These are phyloP conservation scores for Tetanocera ferruginea DNA, from an alignment of 2,888 invertebrate genomes.

Conservation along the genomic window DNA sequence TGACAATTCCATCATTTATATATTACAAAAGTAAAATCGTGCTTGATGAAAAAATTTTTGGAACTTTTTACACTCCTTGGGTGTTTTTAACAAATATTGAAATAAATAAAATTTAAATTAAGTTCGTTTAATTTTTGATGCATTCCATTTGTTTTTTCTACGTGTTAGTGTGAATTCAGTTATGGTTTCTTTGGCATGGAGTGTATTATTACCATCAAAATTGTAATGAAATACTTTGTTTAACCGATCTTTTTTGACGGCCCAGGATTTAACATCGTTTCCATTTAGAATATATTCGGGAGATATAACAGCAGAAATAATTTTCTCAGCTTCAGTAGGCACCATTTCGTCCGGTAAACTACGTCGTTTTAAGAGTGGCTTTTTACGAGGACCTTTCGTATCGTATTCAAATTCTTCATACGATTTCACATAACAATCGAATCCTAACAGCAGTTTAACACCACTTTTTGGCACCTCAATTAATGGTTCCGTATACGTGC, in stretches of 20 bases:
- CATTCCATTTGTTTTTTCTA: constrained; percentile 59
- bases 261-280: constrained; percentile 55
- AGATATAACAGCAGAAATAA: constrained; percentile 49
- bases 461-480: constrained; percentile 42
- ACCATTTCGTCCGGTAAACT: constrained; percentile 31
- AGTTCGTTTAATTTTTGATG: constrained; percentile 55
- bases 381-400: constrained; percentile 50
- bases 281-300: constrained; percentile 52
- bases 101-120: not conserved
- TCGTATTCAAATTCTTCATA: constrained; percentile 58
- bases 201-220: constrained; percentile 43
- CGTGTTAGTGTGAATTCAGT: constrained; percentile 59
- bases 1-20: no score
- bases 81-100: no score
- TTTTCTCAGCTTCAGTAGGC: constrained; percentile 22
- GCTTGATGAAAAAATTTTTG: no score
- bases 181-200: constrained; percentile 49
- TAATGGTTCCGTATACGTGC: not conserved
- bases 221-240: constrained; percentile 56
- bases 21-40: no score
- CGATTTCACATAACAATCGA: constrained; percentile 54
- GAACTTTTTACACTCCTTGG: no score
- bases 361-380: constrained; percentile 55
- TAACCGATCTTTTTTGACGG: constrained; percentile 47
- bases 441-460: constrained; percentile 54